Evolutionary conservation across 2,888 invertebrate genomes (phyloP), one percentile per base, ranked within the genome.

Genomic region (Kuschelorhynchus macadamiae): DNA sequence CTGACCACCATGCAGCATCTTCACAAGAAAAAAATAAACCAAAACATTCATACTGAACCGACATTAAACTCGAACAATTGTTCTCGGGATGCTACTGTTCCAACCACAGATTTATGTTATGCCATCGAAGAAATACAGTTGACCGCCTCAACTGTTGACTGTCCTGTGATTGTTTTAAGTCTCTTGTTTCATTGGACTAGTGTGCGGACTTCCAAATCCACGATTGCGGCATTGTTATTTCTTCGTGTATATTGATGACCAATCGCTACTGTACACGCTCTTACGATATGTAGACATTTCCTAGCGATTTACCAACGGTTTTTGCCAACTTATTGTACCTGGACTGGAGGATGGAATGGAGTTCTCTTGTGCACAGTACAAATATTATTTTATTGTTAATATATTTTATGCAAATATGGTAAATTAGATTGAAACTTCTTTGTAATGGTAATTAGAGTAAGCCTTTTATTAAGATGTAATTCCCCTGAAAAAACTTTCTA

Each of bases 21-120:
- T 39, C 41, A 44, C 44, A 44, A 18, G 56, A 67, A 47, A 59
- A 47, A 67, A 73, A 77, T 75, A 79, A 79, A 73, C 74, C 74
- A 76, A 77, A 80, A 80, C 80, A 79, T 80, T 80, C 80, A 78
- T 80, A 81, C 79, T 77, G 80, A 81, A 81, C 80, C 80, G 81
- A 81, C 81, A 79, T 79, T 80, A 82, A 81, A 79, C 81, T 80
- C 81, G 81, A 81, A 82, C 82, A 82, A 82, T 82, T 82, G 82
- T 82, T 82, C 80, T 81, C 79, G 76, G 75, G 82, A 81, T 81
- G 82, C 82, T 82, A 82, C 82, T 79, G 82, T 82, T 82, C 81
- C 56, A 76, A 76, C 75, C 73, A 77, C 79, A 78, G 80, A 82
- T 82, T 82, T 82, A 82, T 82, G 80, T 79, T 78, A 79, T 76